These are phyloP conservation scores for Syndactyla subalaris DNA, from an alignment of 2,797 vertebrate genomes.

Conservation along the genomic window DNA sequence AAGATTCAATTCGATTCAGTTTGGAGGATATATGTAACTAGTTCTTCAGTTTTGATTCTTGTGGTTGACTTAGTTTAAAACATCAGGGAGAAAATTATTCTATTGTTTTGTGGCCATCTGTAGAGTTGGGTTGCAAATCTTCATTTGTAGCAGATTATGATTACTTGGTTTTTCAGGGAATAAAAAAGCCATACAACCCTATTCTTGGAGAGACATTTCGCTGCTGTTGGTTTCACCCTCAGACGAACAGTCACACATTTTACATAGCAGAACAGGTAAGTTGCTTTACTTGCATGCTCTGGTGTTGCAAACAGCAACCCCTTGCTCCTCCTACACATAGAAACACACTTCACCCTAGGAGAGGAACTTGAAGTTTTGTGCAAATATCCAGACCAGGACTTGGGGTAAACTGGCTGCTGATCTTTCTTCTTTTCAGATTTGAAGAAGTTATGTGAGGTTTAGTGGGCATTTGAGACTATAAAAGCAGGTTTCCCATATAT, in stretches of 20 bases:
- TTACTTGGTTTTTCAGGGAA: conserved; percentile 80
- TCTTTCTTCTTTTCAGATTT: background rate
- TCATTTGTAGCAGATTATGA: background rate
- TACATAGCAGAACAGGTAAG: conserved; percentile 95
- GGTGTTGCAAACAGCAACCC: background rate
- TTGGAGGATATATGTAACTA: background rate
- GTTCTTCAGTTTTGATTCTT: background rate
- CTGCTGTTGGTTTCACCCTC: conserved; percentile 94
- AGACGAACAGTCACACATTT: conserved; percentile 93
- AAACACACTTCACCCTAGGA: background rate
- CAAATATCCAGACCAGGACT: background rate
- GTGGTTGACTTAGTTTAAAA: background rate
- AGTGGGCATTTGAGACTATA: background rate
- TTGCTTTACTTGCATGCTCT: background rate
- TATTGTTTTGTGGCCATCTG: background rate
- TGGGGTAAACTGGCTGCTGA: background rate
- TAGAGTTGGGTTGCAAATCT: background rate
- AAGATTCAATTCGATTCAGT: background rate
- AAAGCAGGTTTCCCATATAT: background rate
- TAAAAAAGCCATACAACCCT: conserved; percentile 98
- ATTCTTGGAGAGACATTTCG: conserved; percentile 96
- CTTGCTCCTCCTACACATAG: background rate
- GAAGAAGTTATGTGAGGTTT: background rate
- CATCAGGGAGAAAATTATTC: background rate
- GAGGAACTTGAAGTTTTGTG: background rate